Evolutionary conservation across 2,113 vertebrate species (phyloP), one percentile per base, ranked within the genome.

Genomic region (Brachirus orientalis): DNA sequence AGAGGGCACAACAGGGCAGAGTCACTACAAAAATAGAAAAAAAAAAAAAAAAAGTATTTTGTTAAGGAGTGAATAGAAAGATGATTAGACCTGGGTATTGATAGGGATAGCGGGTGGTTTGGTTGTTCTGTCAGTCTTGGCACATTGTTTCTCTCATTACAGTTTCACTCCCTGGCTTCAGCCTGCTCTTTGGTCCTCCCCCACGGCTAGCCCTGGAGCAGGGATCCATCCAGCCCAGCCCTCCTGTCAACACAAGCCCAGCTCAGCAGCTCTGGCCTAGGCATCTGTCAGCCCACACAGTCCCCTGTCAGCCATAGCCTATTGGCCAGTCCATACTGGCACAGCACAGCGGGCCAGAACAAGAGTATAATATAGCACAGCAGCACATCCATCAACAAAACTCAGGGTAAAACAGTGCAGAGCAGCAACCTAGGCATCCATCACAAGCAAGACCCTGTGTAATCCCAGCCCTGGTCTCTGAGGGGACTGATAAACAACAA

Each of bases 231-330:
- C 81, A 67, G 75, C 69, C 83, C 81, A 75, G 73, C 73, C 82
- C 77, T 86, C 81, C 83, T 88, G 89, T 87, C 87, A 90, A 82
- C 84, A 81, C 73, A 66, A 88, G 78, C 82, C 86, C 81, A 82
- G 74, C 86, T 90, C 87, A 87, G 81, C 86, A 88, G 82, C 84
- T 84, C 82, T 68, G 63, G 84, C 80, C 82, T 73, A 79, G 65
- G 80, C 83, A 88, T 89, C 88, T 85, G 86, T 90, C 88, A 91
- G 82, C 85, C 85, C 82, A 85, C 80, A 86, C 78, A 85, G 78
- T 80, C 85, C 82, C 88, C 74, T 80, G 70, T 85, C 89, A 89
- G 75, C 84, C 47, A 28, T 67, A 77, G 72, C 69, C 84, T 83
- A 83, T 69, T 80, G 86, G 79, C 79, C 56, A 43, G 79, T 84